phyloP scores from a whole-genome alignment of 92 coral and sea anemone genomes.

The Micromussa lordhowensis region DNA sequence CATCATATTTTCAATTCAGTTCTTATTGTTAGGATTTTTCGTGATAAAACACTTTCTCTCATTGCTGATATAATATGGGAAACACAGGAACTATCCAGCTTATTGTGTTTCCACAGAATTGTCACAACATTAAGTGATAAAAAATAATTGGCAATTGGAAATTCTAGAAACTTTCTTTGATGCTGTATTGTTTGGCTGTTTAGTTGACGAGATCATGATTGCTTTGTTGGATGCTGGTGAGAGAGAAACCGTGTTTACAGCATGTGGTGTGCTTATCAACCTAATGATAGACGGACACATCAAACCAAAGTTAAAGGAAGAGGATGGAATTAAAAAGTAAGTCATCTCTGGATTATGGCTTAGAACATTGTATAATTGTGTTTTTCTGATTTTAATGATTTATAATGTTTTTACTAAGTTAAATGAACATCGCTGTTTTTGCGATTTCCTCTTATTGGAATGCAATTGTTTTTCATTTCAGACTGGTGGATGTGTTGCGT shows the following conservation, averaged over 20 bases:
- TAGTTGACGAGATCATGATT: slow-evolving; percentile 97
- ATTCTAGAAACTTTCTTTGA: not conserved
- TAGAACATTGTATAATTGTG: not conserved
- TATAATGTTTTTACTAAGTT: not conserved
- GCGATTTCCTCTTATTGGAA: not conserved
- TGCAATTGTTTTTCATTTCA: not conserved
- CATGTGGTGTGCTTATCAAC: slow-evolving; percentile 97
- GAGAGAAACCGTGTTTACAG: slow-evolving; percentile 94
- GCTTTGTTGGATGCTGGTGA: slow-evolving; percentile 97
- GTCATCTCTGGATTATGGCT: not conserved
- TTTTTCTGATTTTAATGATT: not conserved
- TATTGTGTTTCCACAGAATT: not conserved
- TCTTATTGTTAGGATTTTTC: too few relatives aligned
- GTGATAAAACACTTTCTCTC: not conserved
- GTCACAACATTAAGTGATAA: not conserved
- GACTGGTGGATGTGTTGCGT: slow-evolving; percentile 94
- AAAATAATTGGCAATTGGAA: not conserved
- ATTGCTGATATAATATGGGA: not conserved
- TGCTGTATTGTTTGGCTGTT: not conserved
- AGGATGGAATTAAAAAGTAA: slow-evolving; percentile 97
- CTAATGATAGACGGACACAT: slow-evolving; percentile 88
- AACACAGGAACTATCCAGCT: not conserved
- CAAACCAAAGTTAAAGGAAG: slow-evolving; percentile 84
- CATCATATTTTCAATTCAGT: too few relatives aligned
- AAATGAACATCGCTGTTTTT: not conserved